Evolutionary conservation across 2,888 invertebrate species (phyloP).

Genomic region (Herminia tarsipennalis): DNA sequence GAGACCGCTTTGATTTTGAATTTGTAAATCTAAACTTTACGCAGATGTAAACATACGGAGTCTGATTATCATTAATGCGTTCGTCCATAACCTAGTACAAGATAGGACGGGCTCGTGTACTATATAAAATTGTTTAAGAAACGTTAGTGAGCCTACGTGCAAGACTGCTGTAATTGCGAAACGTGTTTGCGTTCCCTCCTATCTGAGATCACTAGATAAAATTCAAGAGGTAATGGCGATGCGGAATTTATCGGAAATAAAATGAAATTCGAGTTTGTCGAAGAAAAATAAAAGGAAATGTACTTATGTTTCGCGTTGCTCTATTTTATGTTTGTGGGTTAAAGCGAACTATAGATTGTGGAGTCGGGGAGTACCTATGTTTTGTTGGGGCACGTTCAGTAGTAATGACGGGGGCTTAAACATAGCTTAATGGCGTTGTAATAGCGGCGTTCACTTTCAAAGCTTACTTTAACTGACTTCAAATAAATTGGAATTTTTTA

Average conservation of each 20-base stretch:
- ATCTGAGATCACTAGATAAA: constrained; percentile 27
- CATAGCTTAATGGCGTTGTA: not conserved
- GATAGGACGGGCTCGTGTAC: no score
- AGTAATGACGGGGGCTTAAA: not conserved
- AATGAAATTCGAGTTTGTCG: constrained; percentile 17
- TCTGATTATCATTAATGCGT: constrained; percentile 19
- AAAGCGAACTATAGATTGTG: not conserved
- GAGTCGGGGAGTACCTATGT: not conserved
- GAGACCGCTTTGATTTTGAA: no score
- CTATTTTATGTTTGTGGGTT: constrained; percentile 7
- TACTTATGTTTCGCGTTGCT: constrained; percentile 1
- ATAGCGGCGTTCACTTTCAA: not conserved
- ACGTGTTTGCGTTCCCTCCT: constrained; percentile 11
- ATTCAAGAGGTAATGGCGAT: constrained; percentile 20
- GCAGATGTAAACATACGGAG: constrained; percentile 17
- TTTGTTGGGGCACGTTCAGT: not conserved
- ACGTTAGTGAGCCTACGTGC: no score
- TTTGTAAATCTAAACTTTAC: no score
- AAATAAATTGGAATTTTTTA: no score
- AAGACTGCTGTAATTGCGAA: constrained; percentile 33
- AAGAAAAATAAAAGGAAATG: constrained; percentile 15
- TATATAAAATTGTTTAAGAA: no score
- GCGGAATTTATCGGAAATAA: constrained; percentile 26
- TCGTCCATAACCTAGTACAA: no score
- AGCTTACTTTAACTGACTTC: not conserved